Base-by-base conservation (phyloP, 2,888 invertebrate genomes). In the Rhagium mordax region DNA sequence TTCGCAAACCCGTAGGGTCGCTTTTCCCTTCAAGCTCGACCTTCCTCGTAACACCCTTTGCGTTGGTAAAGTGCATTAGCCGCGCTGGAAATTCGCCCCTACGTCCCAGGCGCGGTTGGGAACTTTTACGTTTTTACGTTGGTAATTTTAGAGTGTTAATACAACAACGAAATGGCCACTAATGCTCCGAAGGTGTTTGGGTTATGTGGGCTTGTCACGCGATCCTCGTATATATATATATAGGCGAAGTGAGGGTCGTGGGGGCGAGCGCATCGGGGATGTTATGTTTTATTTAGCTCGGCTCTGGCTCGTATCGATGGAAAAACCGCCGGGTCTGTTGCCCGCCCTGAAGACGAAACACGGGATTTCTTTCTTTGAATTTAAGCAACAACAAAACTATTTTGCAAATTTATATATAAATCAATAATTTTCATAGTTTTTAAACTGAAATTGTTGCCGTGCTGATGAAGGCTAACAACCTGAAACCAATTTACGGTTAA, bases 161-260 rank as follows among this genome's bases (percentile, higher is more conserved):
- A 82, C 83, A 82, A 82, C 83, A 81, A 79, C 82, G 87, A 87
- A 88, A 87, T 87, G 88, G 87, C 87, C 87, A 87, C 87, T 87
- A 87, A 87, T 87, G 86, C 84, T 86, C 83, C 82, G 83, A 81
- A 87, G 87, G 87, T 87, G 87, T 87, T 86, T 85, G 84, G 84
- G 84, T 87, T 87, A 88, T 88, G 86, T 82, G 79, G 78, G 74
- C 78, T 79, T 77, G 81, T 82, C 88, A 88, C 86, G 88, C 87
- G 80, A 86, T 81, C 75, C 71, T 71, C 78, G 79, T 79, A 81
- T 81, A 79, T 79, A 81, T 81, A 73, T 72, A 75, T 75, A 72
- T 67, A 49, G 72, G 20, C 72, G 66, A 67, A 27, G 57, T 33
- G 61, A 53, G 67, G 65, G 68, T 59, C 65, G 53, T 33, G 59